phyloP scores from a whole-genome alignment of 2,113 vertebrate genomes.

The Ceyx melanurus region DNA sequence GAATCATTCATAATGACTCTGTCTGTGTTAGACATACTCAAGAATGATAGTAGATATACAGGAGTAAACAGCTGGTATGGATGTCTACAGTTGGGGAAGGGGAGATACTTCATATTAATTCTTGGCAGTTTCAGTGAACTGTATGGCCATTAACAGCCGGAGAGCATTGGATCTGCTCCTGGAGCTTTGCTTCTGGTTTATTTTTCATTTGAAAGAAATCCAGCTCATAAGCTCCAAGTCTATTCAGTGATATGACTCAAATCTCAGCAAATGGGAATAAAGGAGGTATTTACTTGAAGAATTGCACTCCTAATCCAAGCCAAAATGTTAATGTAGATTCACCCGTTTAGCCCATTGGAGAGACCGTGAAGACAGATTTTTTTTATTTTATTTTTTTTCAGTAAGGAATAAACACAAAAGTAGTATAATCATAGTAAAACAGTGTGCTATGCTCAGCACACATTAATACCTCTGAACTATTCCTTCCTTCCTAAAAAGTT shows the following conservation, averaged over 20 bases:
- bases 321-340: not conserved
- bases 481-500: not conserved
- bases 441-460: not conserved
- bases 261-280: conserved; percentile 16
- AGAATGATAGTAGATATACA: not conserved
- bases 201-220: conserved; percentile 52
- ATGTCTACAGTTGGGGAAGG: not conserved
- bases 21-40: not conserved
- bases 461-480: not conserved
- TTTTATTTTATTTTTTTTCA: not conserved
- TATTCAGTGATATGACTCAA: not conserved
- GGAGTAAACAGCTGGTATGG: not conserved
- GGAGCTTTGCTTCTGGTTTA: conserved; percentile 47
- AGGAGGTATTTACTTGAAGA: conserved; percentile 3
- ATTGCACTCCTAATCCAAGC: not conserved
- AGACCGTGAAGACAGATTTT: not conserved
- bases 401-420: not conserved
- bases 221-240: conserved; percentile 6
- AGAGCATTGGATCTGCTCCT: conserved; percentile 17
- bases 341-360: not conserved
- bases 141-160: conserved; percentile 12
- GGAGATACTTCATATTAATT: conserved; percentile 28
- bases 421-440: not conserved
- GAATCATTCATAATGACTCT: not conserved
- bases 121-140: conserved; percentile 14